Base-by-base conservation (phyloP, 2,797 vertebrate genomes). In the Phylloscopus collybita region DNA sequence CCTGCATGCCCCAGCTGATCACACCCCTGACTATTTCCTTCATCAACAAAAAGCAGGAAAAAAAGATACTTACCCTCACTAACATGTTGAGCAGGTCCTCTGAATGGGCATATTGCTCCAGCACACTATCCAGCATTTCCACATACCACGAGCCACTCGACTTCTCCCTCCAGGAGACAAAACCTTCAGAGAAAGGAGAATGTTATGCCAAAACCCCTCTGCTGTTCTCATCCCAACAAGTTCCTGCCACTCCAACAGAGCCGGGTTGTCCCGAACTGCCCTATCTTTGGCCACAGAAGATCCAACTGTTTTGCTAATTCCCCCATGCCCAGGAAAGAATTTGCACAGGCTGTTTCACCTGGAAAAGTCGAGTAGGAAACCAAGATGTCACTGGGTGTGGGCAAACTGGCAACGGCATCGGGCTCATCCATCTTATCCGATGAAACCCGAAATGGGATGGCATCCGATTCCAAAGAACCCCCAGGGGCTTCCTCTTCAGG, bases 301-400 rank as follows among this genome's bases (percentile, higher is more conserved):
- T 67, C 38, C 0, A 0, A 45, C 4, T 42, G 27, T 64, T 12
- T 40, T 36, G 27, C 21, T 11, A 16, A 36, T 38, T 51, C 10
- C 57, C 27, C 30, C 4, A 9, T 25, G 11, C 6, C 45, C 19
- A 15, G 36, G 0, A 1, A 79, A 50, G 30, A 11, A 61, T 54
- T 60, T 11, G 27, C 13, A 1, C 0, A 3, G 6, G 25, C 3
- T 17, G 3, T 8, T 97, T 94, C 75, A 99, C 99, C 99, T 79
- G 99, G 99, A 88, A 98, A 99, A 14, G 99, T 99, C 5, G 99
- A 99, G 95, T 99, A 99, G 88, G 99, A 99, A 83, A 99, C 99
- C 80, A 99, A 97, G 95, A 99, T 99, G 97, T 99, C 99, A 0
- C 99, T 98, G 16, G 99, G 97, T 0, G 98, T 99, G 54, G 99